Conservation (phyloP, 2,113 vertebrate species). For the Thamnaconus septentrionalis region DNA sequence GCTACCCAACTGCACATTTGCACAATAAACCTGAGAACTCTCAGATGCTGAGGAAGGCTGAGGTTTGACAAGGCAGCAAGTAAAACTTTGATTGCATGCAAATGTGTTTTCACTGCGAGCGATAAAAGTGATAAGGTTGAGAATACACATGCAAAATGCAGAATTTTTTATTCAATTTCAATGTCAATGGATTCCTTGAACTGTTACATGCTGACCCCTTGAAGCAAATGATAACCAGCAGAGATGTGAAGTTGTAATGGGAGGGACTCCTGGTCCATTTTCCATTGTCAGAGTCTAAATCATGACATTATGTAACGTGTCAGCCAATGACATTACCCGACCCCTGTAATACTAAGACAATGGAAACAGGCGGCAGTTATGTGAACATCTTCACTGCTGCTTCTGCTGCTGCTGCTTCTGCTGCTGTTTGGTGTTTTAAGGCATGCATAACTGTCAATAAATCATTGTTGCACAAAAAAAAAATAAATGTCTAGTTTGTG, state of each 20-base stretch:
- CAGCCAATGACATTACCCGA: slow-evolving; percentile 36
- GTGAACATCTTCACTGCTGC: neutral
- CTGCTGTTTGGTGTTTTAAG: slow-evolving; percentile 4
- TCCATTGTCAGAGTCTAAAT: slow-evolving; percentile 39
- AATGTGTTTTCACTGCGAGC: too few relatives aligned
- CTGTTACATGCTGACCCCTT: neutral
- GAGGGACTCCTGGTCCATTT: slow-evolving; percentile 43
- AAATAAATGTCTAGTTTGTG: slow-evolving; percentile 5
- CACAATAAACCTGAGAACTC: too few relatives aligned
- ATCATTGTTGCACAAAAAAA: neutral
- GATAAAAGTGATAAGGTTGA: too few relatives aligned
- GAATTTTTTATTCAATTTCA: neutral
- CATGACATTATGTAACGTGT: slow-evolving; percentile 44
- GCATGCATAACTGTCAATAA: neutral
- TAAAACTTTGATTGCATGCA: too few relatives aligned
- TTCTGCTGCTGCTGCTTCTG: neutral
- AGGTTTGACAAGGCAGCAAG: too few relatives aligned
- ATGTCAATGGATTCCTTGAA: neutral
- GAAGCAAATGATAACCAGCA: slow-evolving; percentile 11
- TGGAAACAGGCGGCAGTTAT: slow-evolving; percentile 12
- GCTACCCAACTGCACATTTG: too few relatives aligned
- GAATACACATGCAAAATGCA: too few relatives aligned
- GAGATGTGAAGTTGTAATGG: slow-evolving; percentile 16
- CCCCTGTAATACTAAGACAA: slow-evolving; percentile 33
- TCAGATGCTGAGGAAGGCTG: too few relatives aligned